phyloP scores from a whole-genome alignment of 2,113 vertebrate species.

The Takifugu bimaculatus region DNA sequence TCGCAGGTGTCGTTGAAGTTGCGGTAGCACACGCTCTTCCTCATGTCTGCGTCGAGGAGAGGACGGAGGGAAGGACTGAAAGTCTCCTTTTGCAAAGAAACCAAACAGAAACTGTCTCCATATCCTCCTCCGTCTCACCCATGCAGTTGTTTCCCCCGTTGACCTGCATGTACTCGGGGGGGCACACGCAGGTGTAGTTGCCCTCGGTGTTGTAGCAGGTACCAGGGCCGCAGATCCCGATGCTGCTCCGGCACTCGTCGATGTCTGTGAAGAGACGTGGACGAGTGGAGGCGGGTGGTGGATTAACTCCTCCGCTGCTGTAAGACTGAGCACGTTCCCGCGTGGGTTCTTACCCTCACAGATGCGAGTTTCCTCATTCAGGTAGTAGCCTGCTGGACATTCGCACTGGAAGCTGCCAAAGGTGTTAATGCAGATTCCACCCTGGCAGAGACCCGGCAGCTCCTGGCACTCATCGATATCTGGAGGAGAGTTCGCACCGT shows the following conservation, averaged over 20 bases:
- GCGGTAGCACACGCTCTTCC: constrained; percentile 88
- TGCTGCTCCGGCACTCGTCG: constrained; percentile 84
- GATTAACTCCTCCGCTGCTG: too few relatives aligned
- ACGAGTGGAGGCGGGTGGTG: too few relatives aligned
- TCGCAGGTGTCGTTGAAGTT: constrained; percentile 88
- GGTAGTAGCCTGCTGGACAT: constrained; percentile 86
- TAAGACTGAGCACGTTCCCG: not conserved
- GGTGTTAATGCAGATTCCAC: constrained; percentile 88
- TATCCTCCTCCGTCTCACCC: constrained; percentile 72
- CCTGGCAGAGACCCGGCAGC: constrained; percentile 88
- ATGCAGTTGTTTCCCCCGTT: constrained; percentile 91
- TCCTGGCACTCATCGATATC: constrained; percentile 94
- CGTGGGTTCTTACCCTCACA: constrained; percentile 82
- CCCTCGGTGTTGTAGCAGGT: constrained; percentile 94
- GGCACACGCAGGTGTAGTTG: constrained; percentile 93
- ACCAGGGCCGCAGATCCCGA: constrained; percentile 86
- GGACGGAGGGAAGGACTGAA: not conserved
- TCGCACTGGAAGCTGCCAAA: constrained; percentile 95
- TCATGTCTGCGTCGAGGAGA: constrained; percentile 75
- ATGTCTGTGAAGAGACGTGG: constrained; percentile 74
- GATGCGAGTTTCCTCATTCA: constrained; percentile 84
- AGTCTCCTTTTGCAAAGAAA: too few relatives aligned
- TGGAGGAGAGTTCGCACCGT: constrained; percentile 34
- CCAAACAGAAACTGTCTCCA: not conserved
- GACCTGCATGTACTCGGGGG: constrained; percentile 91